Evolutionary conservation across 2,888 invertebrate species (phyloP), one percentile per base, ranked within the genome.

Genomic region (Patella ulyssiponensis): DNA sequence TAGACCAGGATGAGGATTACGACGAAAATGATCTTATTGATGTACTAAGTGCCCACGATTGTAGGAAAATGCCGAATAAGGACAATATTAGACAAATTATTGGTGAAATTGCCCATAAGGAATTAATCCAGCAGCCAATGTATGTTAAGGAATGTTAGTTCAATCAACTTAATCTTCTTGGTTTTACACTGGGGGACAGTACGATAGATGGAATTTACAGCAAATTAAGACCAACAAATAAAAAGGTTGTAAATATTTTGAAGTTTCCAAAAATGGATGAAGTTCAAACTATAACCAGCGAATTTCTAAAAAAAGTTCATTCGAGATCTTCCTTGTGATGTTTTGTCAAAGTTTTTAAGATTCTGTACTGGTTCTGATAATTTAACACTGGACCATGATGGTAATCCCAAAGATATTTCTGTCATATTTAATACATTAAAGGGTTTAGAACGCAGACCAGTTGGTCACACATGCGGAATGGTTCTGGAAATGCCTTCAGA

Each of bases 301-400:
- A 5, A n/a, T 64, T 64, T n/a, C 64, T 64, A n/a, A 64, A 64
- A n/a, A 64, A 64, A 64, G 9, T 20, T n/a, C 20, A 20, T 64
- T 64, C 64, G 1, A 20, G 64, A 64, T 64, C n/a, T 64, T 20
- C 64, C 64, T n/a, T 64, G 64, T 64, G 64, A 64, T 11, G 20
- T 64, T n/a, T 64, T 64, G 64, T 64, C 64, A 9, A 64, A 64
- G n/a, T 64, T 64, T 64, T 9, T 64, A 20, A n/a, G n/a, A 20
- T 64, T 64, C 9, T 64, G 64, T 64, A 64, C 64, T 20, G 64
- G 71, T 64, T 64, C 64, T 64, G 64, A 64, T n/a, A 64, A 64
- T 64, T 20, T 64, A 9, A 64, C 9, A 20, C 64, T 64, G 20
- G 20, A 64, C 20, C 64, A 64, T 64, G 71, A 14, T 51, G 52